Evolutionary conservation across 2,888 invertebrate genomes (phyloP), one percentile per base, ranked within the genome.

Genomic region (Bellardia bayeri): DNA sequence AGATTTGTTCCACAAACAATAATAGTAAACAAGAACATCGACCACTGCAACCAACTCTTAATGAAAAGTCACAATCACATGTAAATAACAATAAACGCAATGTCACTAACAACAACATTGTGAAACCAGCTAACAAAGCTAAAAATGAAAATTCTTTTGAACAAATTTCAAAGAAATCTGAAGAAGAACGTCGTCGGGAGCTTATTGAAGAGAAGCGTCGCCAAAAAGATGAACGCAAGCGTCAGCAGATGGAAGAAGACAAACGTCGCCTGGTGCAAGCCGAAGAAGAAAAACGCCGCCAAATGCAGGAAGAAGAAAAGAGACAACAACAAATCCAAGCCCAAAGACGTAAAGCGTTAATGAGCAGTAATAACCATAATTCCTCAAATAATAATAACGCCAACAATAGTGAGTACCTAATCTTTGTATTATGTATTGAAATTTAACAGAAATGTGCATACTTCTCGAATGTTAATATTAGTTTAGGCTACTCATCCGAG

Each of bases 321-420:
- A 91, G 94, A 0, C 93, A 92, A n/a, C 92, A 92, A 56, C 93
- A 93, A 86, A 93, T 93, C 42, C 92, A 94, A 85, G 91, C 91
- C 2, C 93, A 93, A 80, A 92, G 93, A 3, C 92, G 93, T 0
- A 92, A 93, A 58, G 92, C 92, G 5, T 88, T 93, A 58, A 68
- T 92, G 40, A 91, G 90, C 7, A 91, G 86, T 23, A 83, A 71
- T 82, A 85, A 45, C 80, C 82, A 51, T 58, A 82, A 63, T 63
- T 42, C 58, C 4, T 16, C 83, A 1, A 86, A 83, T 33, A 78
- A 69, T 71, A 71, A 64, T n/a, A 54, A 64, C 16, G 13, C 11
- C 49, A 82, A 66, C 16, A 82, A 68, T 69, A 54, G 82, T 76
- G 63, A 76, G 82, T 69, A 61, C 6, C 7, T 0, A 51, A 6